A percentile compares a stretch with the other conserved stretches of the same genome.
These are phyloP conservation scores for Plectrocnemia conspersa DNA, from an alignment of 1,140 invertebrate genomes.

Conservation along the genomic window DNA sequence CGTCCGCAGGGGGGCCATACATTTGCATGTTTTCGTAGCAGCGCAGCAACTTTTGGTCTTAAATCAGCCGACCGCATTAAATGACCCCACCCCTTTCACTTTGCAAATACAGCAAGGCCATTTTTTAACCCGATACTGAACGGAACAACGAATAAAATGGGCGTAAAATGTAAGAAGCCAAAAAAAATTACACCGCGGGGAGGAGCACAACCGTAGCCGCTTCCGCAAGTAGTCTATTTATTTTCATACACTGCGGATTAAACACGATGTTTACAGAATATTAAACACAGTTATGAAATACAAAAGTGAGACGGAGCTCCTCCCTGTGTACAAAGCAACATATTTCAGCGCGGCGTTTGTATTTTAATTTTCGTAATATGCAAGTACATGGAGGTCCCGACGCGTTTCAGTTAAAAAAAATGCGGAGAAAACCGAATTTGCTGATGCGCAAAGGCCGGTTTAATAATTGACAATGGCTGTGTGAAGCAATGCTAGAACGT, in stretches of 20 bases:
- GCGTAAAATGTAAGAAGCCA: too few relatives aligned
- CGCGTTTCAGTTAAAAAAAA: too few relatives aligned
- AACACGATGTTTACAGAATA: conserved; percentile 8
- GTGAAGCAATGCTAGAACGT: too few relatives aligned
- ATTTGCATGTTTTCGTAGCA: conserved; percentile 4
- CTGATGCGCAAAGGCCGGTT: too few relatives aligned
- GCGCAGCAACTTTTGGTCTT: background rate
- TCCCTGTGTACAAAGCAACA: background rate
- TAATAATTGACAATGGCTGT: too few relatives aligned
- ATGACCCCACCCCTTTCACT: background rate
- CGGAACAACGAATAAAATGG: too few relatives aligned
- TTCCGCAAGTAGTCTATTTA: conserved; percentile 5
- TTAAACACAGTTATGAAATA: conserved; percentile 4
- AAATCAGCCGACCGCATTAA: conserved; percentile 6
- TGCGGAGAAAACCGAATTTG: too few relatives aligned
- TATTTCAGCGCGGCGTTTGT: background rate
- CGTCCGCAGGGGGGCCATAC: too few relatives aligned
- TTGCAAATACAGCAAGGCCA: background rate
- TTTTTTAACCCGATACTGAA: background rate
- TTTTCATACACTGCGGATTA: conserved; percentile 5
- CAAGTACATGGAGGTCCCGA: too few relatives aligned
- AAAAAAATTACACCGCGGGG: too few relatives aligned
- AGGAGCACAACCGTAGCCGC: background rate
- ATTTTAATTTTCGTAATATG: too few relatives aligned
- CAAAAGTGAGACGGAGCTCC: background rate